Percentiles rank a stretch among this genome's conserved stretches.
These are phyloP conservation scores for Potorous gilbertii DNA, from an alignment of 2,797 vertebrate species.

Conservation along the genomic window DNA sequence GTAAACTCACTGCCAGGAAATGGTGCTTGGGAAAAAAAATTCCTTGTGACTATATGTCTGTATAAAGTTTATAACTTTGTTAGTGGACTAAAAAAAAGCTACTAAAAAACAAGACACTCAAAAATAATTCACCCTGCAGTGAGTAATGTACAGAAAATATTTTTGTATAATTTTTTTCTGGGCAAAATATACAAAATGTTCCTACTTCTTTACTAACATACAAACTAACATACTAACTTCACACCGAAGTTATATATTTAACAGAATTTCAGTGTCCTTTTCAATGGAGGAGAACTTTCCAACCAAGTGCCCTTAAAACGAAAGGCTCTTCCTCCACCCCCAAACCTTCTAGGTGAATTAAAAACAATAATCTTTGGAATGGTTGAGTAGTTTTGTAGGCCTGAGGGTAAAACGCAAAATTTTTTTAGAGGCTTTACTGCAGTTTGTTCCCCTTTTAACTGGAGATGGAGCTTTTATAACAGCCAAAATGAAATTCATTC, in stretches of 20 bases:
- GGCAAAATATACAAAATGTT: slow-evolving; percentile 19
- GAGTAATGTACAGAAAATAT: background rate
- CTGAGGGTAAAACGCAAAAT: slow-evolving; percentile 44
- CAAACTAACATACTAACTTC: slow-evolving; percentile 26
- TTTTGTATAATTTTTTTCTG: background rate
- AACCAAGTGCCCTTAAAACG: slow-evolving; percentile 59
- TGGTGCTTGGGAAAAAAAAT: slow-evolving; percentile 34
- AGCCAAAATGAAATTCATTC: slow-evolving; percentile 8
- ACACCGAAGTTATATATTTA: slow-evolving; percentile 1
- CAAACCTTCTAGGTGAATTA: slow-evolving; percentile 17
- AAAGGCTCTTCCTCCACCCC: slow-evolving; percentile 17
- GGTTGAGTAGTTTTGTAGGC: slow-evolving; percentile 26
- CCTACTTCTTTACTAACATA: background rate
- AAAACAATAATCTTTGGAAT: slow-evolving; percentile 18
- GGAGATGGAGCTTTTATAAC: slow-evolving; percentile 52
- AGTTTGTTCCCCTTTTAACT: slow-evolving; percentile 29
- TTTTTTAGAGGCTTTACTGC: slow-evolving; percentile 3
- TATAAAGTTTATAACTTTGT: slow-evolving; percentile 44
- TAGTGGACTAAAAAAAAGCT: slow-evolving; percentile 29
- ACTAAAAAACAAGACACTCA: slow-evolving; percentile 42
- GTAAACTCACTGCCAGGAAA: slow-evolving; percentile 26
- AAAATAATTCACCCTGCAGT: slow-evolving; percentile 13
- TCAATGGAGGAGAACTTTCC: background rate
- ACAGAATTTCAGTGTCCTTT: slow-evolving; percentile 55
- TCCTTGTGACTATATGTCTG: slow-evolving; percentile 8